Evolutionary conservation across 2,797 vertebrate species (phyloP).

Genomic region (Etheostoma nigrum): DNA sequence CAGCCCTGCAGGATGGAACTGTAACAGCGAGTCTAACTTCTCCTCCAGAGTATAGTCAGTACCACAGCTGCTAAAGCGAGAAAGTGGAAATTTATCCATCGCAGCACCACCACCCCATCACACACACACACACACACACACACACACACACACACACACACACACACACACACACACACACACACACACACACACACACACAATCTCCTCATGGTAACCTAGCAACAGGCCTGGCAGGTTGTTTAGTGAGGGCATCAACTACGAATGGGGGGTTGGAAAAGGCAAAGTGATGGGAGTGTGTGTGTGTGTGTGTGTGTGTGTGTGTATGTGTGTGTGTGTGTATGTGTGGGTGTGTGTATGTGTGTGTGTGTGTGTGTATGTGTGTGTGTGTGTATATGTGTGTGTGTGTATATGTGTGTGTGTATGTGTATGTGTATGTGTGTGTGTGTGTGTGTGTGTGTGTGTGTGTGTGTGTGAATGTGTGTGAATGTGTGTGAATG

Average conservation of each 20-base stretch:
- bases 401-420: conserved; percentile 14
- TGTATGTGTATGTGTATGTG: conserved; percentile 27
- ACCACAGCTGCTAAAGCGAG: conserved; percentile 58
- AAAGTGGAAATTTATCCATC: conserved; percentile 62
- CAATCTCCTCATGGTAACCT: too few species aligned
- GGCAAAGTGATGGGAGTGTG: too few species aligned
- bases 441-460: conserved; percentile 24
- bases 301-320: too few species aligned
- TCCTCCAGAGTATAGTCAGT: conserved; percentile 26
- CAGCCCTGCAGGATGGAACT: too few species aligned
- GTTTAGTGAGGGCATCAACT: conserved; percentile 61
- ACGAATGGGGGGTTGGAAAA: conserved; percentile 50
- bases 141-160: too few species aligned
- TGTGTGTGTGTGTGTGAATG: conserved; percentile 30
- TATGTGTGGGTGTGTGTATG: too few species aligned
- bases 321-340: too few species aligned
- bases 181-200: conserved; percentile 44
- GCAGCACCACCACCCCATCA: conserved; percentile 29
- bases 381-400: too few species aligned
- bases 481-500: conserved; percentile 17
- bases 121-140: background rate
- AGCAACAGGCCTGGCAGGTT: conserved; percentile 71
- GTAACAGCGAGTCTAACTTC: background rate
- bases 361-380: too few species aligned
- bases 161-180: too few species aligned